A percentile compares a stretch with the other conserved stretches of the same genome.
phyloP scores from a whole-genome alignment of 2,888 invertebrate species.

The Bellardia bayeri region DNA sequence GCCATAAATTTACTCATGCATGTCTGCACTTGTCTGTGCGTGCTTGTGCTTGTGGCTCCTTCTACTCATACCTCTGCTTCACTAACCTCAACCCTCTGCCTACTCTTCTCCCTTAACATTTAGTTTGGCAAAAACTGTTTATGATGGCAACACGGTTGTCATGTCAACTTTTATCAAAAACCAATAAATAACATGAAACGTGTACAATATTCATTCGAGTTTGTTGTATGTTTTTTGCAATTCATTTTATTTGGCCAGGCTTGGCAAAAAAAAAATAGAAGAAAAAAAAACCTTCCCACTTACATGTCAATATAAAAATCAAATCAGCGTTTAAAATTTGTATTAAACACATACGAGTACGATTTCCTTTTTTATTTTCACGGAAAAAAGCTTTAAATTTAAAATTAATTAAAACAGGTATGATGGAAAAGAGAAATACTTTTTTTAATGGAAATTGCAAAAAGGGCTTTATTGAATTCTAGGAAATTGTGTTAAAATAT shows the following conservation, averaged over 20 bases:
- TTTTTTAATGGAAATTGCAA: too few relatives aligned
- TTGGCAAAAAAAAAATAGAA: neutral
- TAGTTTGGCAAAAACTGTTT: slow-evolving; percentile 43
- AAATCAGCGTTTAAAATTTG: slow-evolving; percentile 7
- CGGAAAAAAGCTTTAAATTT: too few relatives aligned
- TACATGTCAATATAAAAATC: slow-evolving; percentile 10
- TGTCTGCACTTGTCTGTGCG: neutral
- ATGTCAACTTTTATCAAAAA: slow-evolving; percentile 67
- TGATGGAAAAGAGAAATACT: too few relatives aligned
- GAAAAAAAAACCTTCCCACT: neutral
- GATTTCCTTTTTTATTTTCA: too few relatives aligned
- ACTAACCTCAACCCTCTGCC: too few relatives aligned
- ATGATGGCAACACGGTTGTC: slow-evolving; percentile 62
- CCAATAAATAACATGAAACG: slow-evolving; percentile 66
- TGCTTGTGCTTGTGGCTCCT: too few relatives aligned
- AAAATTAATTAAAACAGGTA: too few relatives aligned
- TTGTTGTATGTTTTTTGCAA: neutral
- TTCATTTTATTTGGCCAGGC: neutral
- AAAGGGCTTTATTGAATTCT: too few relatives aligned
- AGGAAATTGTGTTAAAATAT: too few relatives aligned
- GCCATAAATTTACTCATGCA: neutral
- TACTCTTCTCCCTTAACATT: neutral
- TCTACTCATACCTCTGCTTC: neutral
- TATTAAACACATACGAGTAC: neutral
- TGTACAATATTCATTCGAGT: slow-evolving; percentile 39